These are phyloP conservation scores for Neolamprologus kungweensis DNA, from an alignment of 2,113 vertebrate genomes.

Conservation along the genomic window DNA sequence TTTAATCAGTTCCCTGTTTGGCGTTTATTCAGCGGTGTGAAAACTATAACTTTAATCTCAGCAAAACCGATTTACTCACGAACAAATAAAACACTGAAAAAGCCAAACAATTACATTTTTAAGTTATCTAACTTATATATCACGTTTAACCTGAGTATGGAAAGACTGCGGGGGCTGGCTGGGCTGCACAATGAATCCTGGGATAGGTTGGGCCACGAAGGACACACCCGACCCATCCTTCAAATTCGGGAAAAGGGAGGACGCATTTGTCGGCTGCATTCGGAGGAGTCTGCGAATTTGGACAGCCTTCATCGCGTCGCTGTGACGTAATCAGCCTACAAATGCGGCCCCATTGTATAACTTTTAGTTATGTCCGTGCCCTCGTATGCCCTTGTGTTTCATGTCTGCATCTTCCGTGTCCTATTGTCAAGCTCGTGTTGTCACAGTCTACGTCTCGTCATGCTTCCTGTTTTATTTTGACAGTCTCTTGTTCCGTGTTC, in stretches of 20 bases:
- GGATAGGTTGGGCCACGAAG: neutral
- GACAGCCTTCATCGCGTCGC: accelerated
- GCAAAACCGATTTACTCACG: accelerated
- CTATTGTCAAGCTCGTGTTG: neutral
- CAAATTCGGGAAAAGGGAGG: neutral
- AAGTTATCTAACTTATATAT: neutral
- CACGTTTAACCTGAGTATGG: neutral
- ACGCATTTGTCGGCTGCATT: neutral
- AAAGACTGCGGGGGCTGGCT: neutral
- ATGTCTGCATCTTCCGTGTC: neutral
- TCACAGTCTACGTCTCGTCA: neutral
- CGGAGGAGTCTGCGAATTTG: neutral
- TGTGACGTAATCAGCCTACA: neutral
- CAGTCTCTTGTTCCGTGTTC: neutral
- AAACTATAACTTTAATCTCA: neutral
- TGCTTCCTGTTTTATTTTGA: neutral
- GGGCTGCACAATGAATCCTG: neutral
- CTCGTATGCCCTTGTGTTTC: neutral
- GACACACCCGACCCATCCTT: accelerated
- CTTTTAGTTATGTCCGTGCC: neutral
- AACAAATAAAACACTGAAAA: neutral
- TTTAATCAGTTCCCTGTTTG: neutral
- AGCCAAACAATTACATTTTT: neutral
- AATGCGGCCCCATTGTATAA: neutral
- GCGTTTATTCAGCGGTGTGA: neutral